Conservation (phyloP, 2,113 vertebrate species). For the Argyrosomus japonicus region DNA sequence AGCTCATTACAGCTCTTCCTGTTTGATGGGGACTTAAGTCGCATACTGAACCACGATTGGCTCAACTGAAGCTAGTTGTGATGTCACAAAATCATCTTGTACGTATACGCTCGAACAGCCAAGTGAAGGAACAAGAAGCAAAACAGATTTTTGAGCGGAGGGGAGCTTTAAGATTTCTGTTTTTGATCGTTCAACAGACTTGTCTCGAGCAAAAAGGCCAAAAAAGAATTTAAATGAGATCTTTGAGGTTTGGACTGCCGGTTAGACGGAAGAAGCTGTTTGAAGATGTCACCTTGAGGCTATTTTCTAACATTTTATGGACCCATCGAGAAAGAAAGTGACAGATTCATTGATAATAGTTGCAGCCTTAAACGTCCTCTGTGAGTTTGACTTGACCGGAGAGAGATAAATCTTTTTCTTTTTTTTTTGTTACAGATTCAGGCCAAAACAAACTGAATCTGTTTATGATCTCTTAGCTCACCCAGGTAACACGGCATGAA, state of each 20-base stretch:
- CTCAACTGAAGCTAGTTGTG: no score
- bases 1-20: no score
- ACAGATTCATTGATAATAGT: background rate
- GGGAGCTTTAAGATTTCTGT: no score
- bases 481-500: conserved; percentile 10
- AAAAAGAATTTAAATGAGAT: background rate
- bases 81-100: no score
- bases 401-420: no score
- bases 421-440: background rate
- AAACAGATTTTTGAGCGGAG: no score
- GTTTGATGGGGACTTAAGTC: no score
- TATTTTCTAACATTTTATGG: background rate
- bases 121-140: no score
- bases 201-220: background rate
- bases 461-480: conserved; percentile 7
- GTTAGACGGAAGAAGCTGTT: background rate
- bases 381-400: no score
- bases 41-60: no score
- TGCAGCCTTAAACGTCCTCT: background rate
- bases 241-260: background rate
- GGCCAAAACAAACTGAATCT: conserved; percentile 35
- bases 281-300: background rate
- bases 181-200: no score
- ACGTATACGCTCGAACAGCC: no score
- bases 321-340: background rate